Evolutionary conservation across 92 coral and sea anemone species (phyloP).

Genomic region (Metridium senile): DNA sequence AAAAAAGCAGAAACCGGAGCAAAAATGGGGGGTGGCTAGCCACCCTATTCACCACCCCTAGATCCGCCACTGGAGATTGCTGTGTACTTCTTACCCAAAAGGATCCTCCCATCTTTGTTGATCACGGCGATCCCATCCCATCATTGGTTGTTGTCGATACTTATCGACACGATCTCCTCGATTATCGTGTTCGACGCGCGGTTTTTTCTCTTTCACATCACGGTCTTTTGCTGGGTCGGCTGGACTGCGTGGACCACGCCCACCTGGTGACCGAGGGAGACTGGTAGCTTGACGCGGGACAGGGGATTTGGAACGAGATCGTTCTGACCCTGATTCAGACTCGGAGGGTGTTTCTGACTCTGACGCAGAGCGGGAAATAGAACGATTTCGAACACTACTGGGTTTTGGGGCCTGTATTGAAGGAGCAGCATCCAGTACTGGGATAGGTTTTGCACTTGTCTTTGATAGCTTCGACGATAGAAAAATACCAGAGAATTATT

Average conservation of each 20-base stretch:
- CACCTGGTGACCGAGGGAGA: constrained; percentile 21
- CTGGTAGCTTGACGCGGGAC: constrained; percentile 32
- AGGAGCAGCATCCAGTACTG: no score
- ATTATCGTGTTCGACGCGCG: constrained; percentile 59
- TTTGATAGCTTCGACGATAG: no score
- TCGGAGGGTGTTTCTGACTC: constrained; percentile 61
- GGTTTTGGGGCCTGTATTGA: constrained; percentile 18
- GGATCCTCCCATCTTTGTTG: constrained; percentile 42
- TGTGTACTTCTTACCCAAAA: constrained; percentile 50
- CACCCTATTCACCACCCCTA: no score
- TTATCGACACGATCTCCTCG: constrained; percentile 60
- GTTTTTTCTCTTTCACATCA: constrained; percentile 36
- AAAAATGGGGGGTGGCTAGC: no score
- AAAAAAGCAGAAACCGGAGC: no score
- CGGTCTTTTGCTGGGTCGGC: constrained; percentile 41
- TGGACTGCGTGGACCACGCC: constrained; percentile 41
- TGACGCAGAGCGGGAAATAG: constrained; percentile 37
- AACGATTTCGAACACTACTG: constrained; percentile 15
- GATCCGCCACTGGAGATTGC: no score
- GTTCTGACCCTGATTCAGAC: constrained; percentile 55
- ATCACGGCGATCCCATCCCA: constrained; percentile 45
- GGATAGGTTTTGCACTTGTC: no score
- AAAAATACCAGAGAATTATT: no score
- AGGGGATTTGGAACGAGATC: constrained; percentile 43
- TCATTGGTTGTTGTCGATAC: constrained; percentile 45